Conservation (phyloP, 2,113 vertebrate genomes). For the Anguilla rostrata region DNA sequence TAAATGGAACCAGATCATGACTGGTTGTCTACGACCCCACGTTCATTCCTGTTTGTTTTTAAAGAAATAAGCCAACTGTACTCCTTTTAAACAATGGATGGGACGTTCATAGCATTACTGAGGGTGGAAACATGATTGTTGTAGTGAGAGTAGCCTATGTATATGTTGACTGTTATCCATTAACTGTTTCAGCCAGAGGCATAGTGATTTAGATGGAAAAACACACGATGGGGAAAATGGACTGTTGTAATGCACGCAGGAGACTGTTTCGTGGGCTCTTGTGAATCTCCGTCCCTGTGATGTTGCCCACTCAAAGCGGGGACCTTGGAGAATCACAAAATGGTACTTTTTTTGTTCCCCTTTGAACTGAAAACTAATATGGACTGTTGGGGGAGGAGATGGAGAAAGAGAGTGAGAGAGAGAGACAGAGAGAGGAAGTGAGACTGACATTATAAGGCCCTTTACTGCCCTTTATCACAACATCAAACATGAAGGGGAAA, state of each 20-base stretch:
- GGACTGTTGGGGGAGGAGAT: too few relatives aligned
- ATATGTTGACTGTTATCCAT: too few relatives aligned
- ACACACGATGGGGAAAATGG: too few relatives aligned
- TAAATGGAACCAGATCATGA: background rate
- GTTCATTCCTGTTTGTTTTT: background rate
- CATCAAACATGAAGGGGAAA: too few relatives aligned
- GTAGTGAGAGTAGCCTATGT: background rate
- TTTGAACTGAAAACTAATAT: conserved; percentile 31
- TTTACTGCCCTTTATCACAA: background rate
- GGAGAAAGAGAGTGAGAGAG: too few relatives aligned
- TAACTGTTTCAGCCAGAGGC: background rate
- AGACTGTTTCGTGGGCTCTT: too few relatives aligned
- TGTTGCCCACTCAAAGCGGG: conserved; percentile 23
- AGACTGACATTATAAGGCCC: background rate
- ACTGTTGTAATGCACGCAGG: too few relatives aligned
- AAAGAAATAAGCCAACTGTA: background rate
- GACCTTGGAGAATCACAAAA: background rate
- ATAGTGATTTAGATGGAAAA: too few relatives aligned
- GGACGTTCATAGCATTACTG: background rate
- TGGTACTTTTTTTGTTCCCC: conserved; percentile 32
- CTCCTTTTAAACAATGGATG: background rate
- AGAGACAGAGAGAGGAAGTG: too few relatives aligned
- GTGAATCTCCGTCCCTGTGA: background rate
- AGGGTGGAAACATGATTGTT: background rate
- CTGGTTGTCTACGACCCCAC: background rate